These are phyloP conservation scores for Elymnias hypermnestra DNA, from an alignment of 1,140 invertebrate species.

Conservation along the genomic window DNA sequence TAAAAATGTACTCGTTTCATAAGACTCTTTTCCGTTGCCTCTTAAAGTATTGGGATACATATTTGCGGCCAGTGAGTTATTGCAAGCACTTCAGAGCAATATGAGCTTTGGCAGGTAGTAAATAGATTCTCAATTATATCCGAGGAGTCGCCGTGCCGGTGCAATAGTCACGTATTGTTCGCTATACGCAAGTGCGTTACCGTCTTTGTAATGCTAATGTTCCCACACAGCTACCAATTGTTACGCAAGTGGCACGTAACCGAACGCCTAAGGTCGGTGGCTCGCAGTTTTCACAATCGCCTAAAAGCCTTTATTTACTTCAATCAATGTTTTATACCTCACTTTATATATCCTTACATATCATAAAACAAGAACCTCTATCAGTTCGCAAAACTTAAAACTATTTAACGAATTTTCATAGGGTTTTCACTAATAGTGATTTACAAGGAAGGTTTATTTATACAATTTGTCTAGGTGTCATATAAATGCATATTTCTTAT, in stretches of 20 bases:
- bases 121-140: background rate
- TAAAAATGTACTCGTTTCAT: no score
- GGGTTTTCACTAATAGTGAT: no score
- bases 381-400: no score
- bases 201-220: conserved; percentile 32
- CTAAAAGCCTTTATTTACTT: conserved; percentile 11
- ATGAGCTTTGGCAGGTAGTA: background rate
- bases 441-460: no score
- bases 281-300: conserved; percentile 25
- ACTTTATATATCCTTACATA: no score
- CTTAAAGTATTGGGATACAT: background rate
- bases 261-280: conserved; percentile 23
- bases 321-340: conserved; percentile 3
- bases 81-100: background rate
- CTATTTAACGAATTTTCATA: no score
- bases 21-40: background rate
- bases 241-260: conserved; percentile 24
- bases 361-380: no score
- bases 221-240: conserved; percentile 23
- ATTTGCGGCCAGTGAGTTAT: background rate
- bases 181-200: conserved; percentile 26
- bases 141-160: no score
- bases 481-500: no score
- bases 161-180: conserved; percentile 16
- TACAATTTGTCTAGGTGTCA: no score